Evolutionary conservation across 2,888 invertebrate species (phyloP).

Genomic region (Drosophila conformis): DNA sequence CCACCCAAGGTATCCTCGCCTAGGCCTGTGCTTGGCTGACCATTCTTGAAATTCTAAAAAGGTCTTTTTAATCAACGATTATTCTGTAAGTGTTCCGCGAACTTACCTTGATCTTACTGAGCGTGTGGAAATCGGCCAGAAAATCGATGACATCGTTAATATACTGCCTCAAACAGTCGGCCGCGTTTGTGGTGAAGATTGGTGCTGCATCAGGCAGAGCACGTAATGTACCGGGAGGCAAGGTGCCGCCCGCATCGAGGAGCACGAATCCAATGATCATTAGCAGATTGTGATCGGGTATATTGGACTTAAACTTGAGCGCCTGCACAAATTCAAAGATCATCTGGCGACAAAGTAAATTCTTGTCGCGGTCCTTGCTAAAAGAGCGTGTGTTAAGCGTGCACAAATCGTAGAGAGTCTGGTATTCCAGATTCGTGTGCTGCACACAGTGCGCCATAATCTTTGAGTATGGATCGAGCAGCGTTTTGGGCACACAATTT

Average conservation of each 20-base stretch:
- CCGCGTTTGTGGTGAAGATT: slow-evolving; percentile 91
- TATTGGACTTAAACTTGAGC: slow-evolving; percentile 96
- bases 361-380: slow-evolving; percentile 96
- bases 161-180: slow-evolving; percentile 97
- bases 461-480: slow-evolving; percentile 98
- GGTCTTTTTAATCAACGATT: neutral
- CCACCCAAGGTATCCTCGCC: slow-evolving; percentile 99
- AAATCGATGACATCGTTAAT: slow-evolving; percentile 97
- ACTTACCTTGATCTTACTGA: slow-evolving; percentile 96
- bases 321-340: slow-evolving; percentile 98
- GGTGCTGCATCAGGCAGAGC: slow-evolving; percentile 85
- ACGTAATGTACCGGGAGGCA: slow-evolving; percentile 91
- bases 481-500: slow-evolving; percentile 89
- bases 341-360: slow-evolving; percentile 95
- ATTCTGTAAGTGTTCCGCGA: rapidly evolving
- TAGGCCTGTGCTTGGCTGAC: slow-evolving; percentile 88
- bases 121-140: slow-evolving; percentile 97
- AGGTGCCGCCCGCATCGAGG: slow-evolving; percentile 95
- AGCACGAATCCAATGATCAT: slow-evolving; percentile 94
- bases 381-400: slow-evolving; percentile 96
- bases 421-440: slow-evolving; percentile 92
- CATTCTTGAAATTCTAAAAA: slow-evolving; percentile 86
- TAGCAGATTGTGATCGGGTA: slow-evolving; percentile 97
- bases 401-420: slow-evolving; percentile 93
- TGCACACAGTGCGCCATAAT: slow-evolving; percentile 96